These are phyloP conservation scores for Pyrrhia umbra DNA, from an alignment of 2,888 invertebrate genomes.

Conservation along the genomic window DNA sequence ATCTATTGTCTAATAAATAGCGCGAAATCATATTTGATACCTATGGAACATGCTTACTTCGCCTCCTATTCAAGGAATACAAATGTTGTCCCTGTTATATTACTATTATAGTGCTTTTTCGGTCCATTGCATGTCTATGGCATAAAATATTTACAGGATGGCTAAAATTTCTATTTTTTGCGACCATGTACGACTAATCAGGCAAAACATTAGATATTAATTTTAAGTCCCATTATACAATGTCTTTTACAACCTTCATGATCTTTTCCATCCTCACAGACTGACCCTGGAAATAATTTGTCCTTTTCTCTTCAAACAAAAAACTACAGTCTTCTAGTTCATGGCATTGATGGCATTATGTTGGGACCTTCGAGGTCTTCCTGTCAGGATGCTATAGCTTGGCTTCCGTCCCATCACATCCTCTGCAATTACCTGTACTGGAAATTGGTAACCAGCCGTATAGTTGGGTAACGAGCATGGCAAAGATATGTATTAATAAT, in stretches of 20 bases:
- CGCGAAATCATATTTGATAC: too few relatives aligned
- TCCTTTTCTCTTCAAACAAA: slow-evolving; percentile 26
- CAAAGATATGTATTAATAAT: neutral
- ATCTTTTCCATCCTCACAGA: slow-evolving; percentile 1
- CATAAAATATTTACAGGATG: neutral
- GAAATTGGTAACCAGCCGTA: slow-evolving; percentile 30
- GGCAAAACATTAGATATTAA: neutral
- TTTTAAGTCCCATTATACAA: slow-evolving; percentile 10
- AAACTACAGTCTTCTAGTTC: slow-evolving; percentile 30
- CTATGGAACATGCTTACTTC: too few relatives aligned
- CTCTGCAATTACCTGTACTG: slow-evolving; percentile 54
- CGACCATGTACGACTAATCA: neutral
- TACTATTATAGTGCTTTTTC: too few relatives aligned
- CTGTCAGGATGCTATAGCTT: slow-evolving; percentile 51
- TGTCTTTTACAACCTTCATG: slow-evolving; percentile 22
- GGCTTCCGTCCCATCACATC: slow-evolving; percentile 59
- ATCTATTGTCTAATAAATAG: too few relatives aligned
- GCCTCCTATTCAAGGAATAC: too few relatives aligned
- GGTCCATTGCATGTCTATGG: too few relatives aligned
- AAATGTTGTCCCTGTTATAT: too few relatives aligned
- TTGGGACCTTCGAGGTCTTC: slow-evolving; percentile 51
- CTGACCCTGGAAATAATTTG: slow-evolving; percentile 24
- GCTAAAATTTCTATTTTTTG: too few relatives aligned
- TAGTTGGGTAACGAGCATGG: slow-evolving; percentile 40
- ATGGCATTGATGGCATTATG: slow-evolving; percentile 38